Evolutionary conservation across 2,113 vertebrate species (phyloP).

Genomic region (Boleophthalmus pectinirostris): DNA sequence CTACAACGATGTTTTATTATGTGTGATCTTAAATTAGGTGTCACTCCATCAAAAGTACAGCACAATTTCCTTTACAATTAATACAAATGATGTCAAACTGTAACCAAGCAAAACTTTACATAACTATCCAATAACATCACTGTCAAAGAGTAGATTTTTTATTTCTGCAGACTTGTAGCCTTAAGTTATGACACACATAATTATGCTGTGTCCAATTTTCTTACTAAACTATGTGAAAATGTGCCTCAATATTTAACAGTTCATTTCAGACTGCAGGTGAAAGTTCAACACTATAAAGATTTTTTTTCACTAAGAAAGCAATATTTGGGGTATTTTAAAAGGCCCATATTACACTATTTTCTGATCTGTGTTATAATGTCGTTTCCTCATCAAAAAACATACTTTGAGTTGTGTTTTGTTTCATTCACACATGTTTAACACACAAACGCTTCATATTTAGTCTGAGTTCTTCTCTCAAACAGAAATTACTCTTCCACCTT

Average conservation of each 20-base stretch:
- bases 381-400: too few relatives aligned
- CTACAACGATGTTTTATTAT: not conserved
- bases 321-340: too few relatives aligned
- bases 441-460: too few relatives aligned
- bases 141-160: not conserved
- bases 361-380: too few relatives aligned
- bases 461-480: too few relatives aligned
- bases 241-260: not conserved
- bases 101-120: not conserved
- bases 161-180: not conserved
- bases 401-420: too few relatives aligned
- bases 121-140: not conserved
- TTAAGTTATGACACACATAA: not conserved
- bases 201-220: not conserved
- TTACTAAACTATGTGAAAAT: not conserved
- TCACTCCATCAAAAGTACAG: not conserved
- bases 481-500: too few relatives aligned
- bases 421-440: too few relatives aligned
- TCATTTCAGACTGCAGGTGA: not conserved
- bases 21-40: not conserved
- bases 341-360: too few relatives aligned
- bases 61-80: not conserved
- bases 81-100: not conserved
- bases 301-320: too few relatives aligned
- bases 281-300: too few relatives aligned